These are phyloP conservation scores for Ophthalmolycus amberensis DNA, from an alignment of 2,113 vertebrate species.

Conservation along the genomic window DNA sequence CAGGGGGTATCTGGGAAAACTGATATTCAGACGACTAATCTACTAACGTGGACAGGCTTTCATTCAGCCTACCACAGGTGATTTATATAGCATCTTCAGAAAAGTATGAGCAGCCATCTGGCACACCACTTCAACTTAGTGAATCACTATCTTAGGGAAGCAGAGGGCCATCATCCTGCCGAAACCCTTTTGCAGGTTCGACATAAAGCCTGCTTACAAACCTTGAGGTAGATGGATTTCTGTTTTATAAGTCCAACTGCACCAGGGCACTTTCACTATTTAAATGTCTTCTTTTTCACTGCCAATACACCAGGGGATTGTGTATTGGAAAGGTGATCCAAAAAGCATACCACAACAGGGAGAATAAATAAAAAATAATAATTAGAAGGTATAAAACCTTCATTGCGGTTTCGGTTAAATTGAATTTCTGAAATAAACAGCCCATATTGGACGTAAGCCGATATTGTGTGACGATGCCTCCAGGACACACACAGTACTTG, in stretches of 20 bases:
- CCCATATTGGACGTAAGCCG: background rate
- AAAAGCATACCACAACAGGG: background rate
- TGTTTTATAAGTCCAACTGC: conserved; percentile 2
- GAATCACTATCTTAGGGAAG: conserved; percentile 7
- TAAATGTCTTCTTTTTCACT: background rate
- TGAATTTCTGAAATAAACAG: background rate
- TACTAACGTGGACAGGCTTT: background rate
- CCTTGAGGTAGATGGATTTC: conserved; percentile 20
- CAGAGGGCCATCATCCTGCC: background rate
- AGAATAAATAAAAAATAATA: background rate
- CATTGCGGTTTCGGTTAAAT: background rate
- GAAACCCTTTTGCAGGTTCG: conserved; percentile 14
- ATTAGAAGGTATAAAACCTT: background rate
- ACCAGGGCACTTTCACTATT: background rate
- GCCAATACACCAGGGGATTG: background rate
- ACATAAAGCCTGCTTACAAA: conserved; percentile 13
- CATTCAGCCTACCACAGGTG: background rate
- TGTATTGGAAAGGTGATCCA: background rate
- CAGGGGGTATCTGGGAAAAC: background rate
- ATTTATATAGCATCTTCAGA: background rate
- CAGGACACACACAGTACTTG: background rate
- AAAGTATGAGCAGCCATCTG: background rate
- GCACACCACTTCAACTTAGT: conserved; percentile 21
- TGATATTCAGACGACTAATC: background rate
- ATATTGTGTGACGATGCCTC: background rate